Evolutionary conservation across 2,797 vertebrate species (phyloP).

Genomic region (Tadarida brasiliensis): DNA sequence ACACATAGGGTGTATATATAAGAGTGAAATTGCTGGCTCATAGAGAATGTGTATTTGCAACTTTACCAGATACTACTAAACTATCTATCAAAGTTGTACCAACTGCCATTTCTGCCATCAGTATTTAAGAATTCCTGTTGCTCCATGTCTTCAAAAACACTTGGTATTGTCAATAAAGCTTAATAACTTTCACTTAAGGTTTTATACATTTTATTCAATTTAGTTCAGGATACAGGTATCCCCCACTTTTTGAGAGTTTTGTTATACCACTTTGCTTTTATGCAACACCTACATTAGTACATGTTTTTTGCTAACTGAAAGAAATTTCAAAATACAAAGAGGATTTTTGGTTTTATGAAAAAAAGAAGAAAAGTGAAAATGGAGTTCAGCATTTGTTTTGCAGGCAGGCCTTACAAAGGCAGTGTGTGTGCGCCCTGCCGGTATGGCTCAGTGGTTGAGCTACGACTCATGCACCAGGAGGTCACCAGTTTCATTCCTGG

Average conservation of each 20-base stretch:
- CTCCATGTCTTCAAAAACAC: not conserved
- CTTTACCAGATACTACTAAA: constrained; percentile 8
- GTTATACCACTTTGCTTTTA: not conserved
- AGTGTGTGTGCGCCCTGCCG: not conserved
- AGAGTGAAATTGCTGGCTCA: not conserved
- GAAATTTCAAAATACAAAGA: not conserved
- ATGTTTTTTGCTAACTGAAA: not conserved
- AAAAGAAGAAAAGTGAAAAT: not conserved
- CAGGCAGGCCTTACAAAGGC: not conserved
- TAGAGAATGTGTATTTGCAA: not conserved
- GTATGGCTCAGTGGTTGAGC: no score
- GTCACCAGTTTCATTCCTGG: no score
- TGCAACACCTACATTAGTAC: not conserved
- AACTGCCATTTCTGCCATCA: not conserved
- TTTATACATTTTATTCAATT: constrained; percentile 38
- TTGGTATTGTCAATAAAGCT: constrained; percentile 4
- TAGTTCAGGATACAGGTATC: not conserved
- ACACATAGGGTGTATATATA: not conserved
- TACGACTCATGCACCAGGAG: no score
- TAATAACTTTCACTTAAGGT: not conserved
- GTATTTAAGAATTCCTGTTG: not conserved
- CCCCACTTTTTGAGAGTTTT: not conserved
- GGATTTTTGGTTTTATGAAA: not conserved
- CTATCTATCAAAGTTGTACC: not conserved
- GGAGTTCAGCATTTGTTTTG: not conserved